phyloP scores from a whole-genome alignment of 2,888 invertebrate genomes.

The Xanthia icteritia region DNA sequence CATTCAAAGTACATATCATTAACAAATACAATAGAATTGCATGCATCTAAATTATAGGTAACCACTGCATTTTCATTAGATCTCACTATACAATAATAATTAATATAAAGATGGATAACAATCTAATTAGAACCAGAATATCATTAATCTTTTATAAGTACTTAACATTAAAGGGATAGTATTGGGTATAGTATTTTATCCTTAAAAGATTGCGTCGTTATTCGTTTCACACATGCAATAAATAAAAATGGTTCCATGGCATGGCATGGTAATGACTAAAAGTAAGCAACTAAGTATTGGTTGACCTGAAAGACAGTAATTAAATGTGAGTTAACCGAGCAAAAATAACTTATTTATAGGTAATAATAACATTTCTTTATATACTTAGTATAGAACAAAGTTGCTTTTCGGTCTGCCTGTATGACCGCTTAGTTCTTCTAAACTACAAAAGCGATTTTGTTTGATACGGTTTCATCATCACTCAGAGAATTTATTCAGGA shows the following conservation, averaged over 20 bases:
- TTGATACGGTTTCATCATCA: background rate
- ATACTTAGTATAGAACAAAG: background rate
- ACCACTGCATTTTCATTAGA: too few species aligned
- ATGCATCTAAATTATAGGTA: too few species aligned
- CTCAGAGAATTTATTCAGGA: background rate
- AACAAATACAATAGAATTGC: too few species aligned
- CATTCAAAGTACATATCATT: too few species aligned
- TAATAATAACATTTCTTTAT: background rate
- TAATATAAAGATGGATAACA: too few species aligned
- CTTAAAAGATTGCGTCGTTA: conserved; percentile 1
- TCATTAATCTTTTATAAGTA: too few species aligned
- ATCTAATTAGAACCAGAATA: too few species aligned
- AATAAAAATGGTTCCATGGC: background rate
- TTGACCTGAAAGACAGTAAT: background rate
- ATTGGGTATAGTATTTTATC: conserved; percentile 16
- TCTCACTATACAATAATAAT: too few species aligned
- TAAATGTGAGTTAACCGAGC: background rate
- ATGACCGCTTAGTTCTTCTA: background rate
- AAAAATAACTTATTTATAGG: background rate
- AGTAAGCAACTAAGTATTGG: background rate
- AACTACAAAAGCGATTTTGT: background rate
- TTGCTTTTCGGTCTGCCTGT: too few species aligned
- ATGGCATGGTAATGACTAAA: background rate
- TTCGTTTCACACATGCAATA: background rate
- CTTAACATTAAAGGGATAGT: too few species aligned